A percentile compares a stretch with the other conserved stretches of the same genome.
These are phyloP conservation scores for Idaea aversata DNA, from an alignment of 2,888 invertebrate genomes.

Conservation along the genomic window DNA sequence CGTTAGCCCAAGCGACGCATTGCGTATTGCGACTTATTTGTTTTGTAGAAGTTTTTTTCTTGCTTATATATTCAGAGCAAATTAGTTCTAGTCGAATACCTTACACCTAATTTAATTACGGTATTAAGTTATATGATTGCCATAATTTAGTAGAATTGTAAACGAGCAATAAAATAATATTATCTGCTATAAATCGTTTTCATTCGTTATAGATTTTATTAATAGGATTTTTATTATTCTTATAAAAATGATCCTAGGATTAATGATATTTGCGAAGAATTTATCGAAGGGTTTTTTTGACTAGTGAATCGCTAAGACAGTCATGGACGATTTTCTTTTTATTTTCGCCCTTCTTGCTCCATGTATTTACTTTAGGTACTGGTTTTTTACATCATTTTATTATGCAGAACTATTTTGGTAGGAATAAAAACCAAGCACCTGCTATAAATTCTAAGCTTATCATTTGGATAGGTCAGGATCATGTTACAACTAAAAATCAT, in stretches of 20 bases:
- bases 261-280: neutral
- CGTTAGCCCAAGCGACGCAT: neutral
- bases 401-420: slow-evolving; percentile 7
- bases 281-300: neutral
- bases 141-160: neutral
- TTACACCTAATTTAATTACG: neutral
- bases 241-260: neutral
- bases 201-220: neutral
- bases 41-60: neutral
- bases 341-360: neutral
- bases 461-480: slow-evolving; percentile 23
- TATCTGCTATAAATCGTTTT: neutral
- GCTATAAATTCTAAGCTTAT: neutral
- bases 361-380: too few species aligned
- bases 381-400: neutral
- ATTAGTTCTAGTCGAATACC: neutral
- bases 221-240: neutral
- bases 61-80: neutral
- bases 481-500: slow-evolving; percentile 15
- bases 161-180: neutral
- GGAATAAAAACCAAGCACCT: neutral
- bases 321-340: neutral
- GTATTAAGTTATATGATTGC: neutral
- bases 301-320: neutral
- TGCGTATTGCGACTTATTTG: neutral